Conservation (phyloP, 2,888 invertebrate genomes). For the Lysandra bellargus region DNA sequence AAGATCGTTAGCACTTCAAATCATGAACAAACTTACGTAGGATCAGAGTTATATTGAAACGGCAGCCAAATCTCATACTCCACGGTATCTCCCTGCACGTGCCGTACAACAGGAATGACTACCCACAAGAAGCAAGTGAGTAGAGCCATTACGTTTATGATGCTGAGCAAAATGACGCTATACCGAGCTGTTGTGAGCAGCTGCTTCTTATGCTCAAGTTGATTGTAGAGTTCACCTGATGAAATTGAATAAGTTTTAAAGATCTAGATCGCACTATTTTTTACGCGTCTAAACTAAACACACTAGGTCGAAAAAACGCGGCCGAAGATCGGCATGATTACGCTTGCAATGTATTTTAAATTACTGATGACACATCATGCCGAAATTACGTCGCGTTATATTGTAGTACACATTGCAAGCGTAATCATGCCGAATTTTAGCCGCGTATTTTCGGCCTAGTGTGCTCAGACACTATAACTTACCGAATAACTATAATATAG, state of each 20-base stretch:
- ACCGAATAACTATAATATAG: too few species aligned
- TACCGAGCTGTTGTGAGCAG: constrained; percentile 47
- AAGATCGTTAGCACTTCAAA: too few species aligned
- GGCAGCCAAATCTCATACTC: constrained; percentile 63
- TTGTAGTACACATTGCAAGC: too few species aligned
- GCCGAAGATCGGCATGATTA: too few species aligned
- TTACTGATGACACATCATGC: too few species aligned
- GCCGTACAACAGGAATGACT: constrained; percentile 51
- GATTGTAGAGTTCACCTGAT: constrained; percentile 45
- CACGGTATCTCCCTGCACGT: constrained; percentile 50
- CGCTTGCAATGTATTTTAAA: too few species aligned
- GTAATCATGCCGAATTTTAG: too few species aligned
- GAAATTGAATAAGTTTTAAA: background rate
- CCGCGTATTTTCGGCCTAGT: too few species aligned
- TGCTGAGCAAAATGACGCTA: constrained; percentile 46
- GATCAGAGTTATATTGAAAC: constrained; percentile 51
- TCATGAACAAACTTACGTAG: constrained; percentile 50
- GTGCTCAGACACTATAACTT: too few species aligned
- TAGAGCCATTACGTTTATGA: constrained; percentile 50
- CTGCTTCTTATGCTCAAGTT: constrained; percentile 48
- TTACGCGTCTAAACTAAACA: too few species aligned
- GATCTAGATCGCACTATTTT: background rate
- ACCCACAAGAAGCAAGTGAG: constrained; percentile 56
- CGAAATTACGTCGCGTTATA: too few species aligned
- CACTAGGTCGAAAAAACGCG: too few species aligned